phyloP scores from a whole-genome alignment of 2,888 invertebrate species.

The Lochmaea capreae region DNA sequence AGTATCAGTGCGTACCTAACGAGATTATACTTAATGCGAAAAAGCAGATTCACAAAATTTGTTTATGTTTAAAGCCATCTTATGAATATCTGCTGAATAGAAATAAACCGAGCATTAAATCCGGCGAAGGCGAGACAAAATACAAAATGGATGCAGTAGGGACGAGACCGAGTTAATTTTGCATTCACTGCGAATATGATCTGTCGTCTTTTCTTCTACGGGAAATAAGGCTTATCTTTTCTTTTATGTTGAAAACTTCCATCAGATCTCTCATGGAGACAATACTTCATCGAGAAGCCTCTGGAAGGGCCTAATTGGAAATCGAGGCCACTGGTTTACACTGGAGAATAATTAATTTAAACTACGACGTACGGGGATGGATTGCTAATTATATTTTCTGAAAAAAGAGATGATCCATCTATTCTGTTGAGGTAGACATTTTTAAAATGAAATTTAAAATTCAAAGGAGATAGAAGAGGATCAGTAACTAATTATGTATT shows the following conservation, averaged over 20 bases:
- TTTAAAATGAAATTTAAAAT: conserved; percentile 2
- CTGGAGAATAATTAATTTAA: conserved; percentile 43
- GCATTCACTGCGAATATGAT: conserved; percentile 61
- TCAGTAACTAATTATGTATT: not conserved
- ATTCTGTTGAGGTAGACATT: conserved; percentile 15
- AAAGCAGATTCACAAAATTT: conserved; percentile 58
- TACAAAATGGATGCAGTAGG: conserved; percentile 49
- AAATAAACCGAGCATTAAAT: conserved; percentile 61
- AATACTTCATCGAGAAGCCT: conserved; percentile 59
- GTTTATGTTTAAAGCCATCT: conserved; percentile 60
- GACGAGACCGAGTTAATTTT: conserved; percentile 57
- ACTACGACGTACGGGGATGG: conserved; percentile 37
- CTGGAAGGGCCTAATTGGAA: conserved; percentile 57
- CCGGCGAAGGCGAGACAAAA: conserved; percentile 45
- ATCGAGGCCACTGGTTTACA: conserved; percentile 47
- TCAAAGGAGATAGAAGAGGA: not conserved
- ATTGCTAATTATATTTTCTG: conserved; percentile 33
- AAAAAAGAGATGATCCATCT: conserved; percentile 38
- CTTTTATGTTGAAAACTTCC: conserved; percentile 60
- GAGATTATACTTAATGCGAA: conserved; percentile 53
- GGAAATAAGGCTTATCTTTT: conserved; percentile 60
- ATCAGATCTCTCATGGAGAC: conserved; percentile 60
- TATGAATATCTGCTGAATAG: conserved; percentile 55
- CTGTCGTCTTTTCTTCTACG: conserved; percentile 59
- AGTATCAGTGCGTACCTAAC: conserved; percentile 51